phyloP scores from a whole-genome alignment of 2,888 invertebrate genomes.

The Prosopocoilus inquinatus region DNA sequence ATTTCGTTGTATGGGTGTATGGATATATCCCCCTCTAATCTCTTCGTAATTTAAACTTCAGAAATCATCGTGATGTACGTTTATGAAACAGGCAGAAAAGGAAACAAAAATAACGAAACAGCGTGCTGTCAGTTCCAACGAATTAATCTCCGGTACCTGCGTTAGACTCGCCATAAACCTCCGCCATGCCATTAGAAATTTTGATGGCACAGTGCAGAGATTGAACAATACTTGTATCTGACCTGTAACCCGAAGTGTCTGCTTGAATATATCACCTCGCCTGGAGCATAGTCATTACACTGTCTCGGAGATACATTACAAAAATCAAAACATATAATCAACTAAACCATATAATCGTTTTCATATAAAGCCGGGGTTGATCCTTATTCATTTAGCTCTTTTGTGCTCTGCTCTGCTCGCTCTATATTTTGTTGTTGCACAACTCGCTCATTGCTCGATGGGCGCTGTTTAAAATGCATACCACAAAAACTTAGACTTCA shows the following conservation, averaged over 20 bases:
- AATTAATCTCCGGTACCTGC: not conserved
- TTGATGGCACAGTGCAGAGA: not conserved
- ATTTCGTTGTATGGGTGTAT: no score
- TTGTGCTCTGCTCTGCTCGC: constrained; percentile 3
- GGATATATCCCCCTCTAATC: not conserved
- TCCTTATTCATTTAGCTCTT: constrained; percentile 16
- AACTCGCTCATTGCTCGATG: not conserved
- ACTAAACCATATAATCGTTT: constrained; percentile 40
- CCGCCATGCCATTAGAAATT: not conserved
- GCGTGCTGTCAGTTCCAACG: not conserved
- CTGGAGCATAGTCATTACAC: constrained; percentile 46
- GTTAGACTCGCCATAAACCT: not conserved
- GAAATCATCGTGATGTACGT: not conserved
- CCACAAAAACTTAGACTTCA: no score
- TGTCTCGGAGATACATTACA: constrained; percentile 50
- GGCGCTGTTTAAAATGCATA: no score
- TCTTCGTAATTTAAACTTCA: not conserved
- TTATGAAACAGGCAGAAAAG: no score
- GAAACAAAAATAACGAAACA: no score
- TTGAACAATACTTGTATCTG: constrained; percentile 11
- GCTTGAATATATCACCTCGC: constrained; percentile 45
- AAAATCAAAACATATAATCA: constrained; percentile 49
- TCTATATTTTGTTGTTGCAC: not conserved
- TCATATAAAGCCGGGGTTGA: constrained; percentile 11
- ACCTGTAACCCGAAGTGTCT: constrained; percentile 23